Conservation (phyloP, 2,797 vertebrate species). For the Syngnathus acus region DNA sequence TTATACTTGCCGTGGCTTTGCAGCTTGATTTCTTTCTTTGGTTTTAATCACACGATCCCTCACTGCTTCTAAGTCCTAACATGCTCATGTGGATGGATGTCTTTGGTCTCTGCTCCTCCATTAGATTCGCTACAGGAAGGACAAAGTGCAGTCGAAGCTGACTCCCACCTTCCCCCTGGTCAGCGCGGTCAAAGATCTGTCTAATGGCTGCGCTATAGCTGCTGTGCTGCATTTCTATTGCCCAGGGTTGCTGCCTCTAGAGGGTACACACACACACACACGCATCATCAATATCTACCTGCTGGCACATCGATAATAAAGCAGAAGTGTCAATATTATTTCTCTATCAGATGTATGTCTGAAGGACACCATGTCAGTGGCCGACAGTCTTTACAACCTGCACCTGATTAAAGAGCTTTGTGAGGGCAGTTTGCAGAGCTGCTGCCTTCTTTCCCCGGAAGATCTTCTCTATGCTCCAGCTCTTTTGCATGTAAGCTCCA, state of each 20-base stretch:
- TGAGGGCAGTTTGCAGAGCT: conserved; percentile 67
- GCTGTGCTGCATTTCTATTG: conserved; percentile 84
- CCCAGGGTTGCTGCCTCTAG: conserved; percentile 75
- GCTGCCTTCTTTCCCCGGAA: conserved; percentile 80
- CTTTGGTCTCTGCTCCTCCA: conserved; percentile 14
- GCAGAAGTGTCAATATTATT: background rate
- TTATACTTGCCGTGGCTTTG: background rate
- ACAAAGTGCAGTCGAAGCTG: conserved; percentile 79
- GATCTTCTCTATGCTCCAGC: conserved; percentile 83
- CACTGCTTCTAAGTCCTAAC: conserved; percentile 7
- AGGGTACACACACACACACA: conserved; percentile 66
- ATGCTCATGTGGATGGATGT: background rate
- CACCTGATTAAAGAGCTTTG: conserved; percentile 82
- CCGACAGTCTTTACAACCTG: conserved; percentile 87
- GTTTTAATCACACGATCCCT: conserved; percentile 3
- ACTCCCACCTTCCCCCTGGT: conserved; percentile 81
- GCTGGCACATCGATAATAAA: background rate
- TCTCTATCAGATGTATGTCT: conserved; percentile 77
- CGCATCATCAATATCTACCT: conserved; percentile 13
- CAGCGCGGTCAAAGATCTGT: conserved; percentile 79
- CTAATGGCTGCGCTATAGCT: conserved; percentile 82
- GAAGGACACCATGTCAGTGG: conserved; percentile 90
- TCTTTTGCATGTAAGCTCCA: conserved; percentile 65
- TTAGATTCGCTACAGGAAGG: conserved; percentile 89
- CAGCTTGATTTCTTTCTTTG: background rate